These are phyloP conservation scores for Cheirogaleus medius DNA, from an alignment of 2,113 vertebrate genomes.

Conservation along the genomic window DNA sequence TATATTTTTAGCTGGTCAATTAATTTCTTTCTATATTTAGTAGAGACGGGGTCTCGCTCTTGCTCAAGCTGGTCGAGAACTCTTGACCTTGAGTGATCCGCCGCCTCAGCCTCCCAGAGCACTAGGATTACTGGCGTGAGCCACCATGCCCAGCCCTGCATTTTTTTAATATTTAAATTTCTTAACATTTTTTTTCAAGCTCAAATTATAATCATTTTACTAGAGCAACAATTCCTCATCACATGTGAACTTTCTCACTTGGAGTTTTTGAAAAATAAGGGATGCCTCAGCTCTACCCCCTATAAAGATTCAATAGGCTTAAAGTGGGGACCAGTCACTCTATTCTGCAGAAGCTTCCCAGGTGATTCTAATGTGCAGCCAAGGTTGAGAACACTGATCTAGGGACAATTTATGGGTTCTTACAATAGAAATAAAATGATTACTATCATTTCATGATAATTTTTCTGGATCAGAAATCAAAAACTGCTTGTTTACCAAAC, in stretches of 20 bases:
- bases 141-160: too few species aligned
- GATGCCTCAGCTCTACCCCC: neutral
- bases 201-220: neutral
- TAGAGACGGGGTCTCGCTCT: too few species aligned
- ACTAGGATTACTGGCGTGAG: too few species aligned
- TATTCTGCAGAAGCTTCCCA: neutral
- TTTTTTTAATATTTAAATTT: neutral
- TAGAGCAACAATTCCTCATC: neutral
- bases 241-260: neutral
- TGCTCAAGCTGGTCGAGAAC: too few species aligned
- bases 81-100: too few species aligned
- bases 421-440: neutral
- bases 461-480: conserved; percentile 30
- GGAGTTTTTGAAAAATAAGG: neutral
- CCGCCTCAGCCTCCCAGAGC: too few species aligned
- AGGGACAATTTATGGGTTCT: neutral
- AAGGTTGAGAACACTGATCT: neutral
- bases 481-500: neutral
- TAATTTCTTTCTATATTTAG: too few species aligned
- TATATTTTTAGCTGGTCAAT: too few species aligned
- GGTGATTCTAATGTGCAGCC: neutral
- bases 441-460: neutral
- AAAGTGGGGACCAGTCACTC: neutral
- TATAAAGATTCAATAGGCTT: neutral
- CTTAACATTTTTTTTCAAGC: neutral